Percentiles rank a stretch among this genome's conserved stretches.
These are phyloP conservation scores for Patella pellucida DNA, from an alignment of 2,888 invertebrate genomes.

Conservation along the genomic window DNA sequence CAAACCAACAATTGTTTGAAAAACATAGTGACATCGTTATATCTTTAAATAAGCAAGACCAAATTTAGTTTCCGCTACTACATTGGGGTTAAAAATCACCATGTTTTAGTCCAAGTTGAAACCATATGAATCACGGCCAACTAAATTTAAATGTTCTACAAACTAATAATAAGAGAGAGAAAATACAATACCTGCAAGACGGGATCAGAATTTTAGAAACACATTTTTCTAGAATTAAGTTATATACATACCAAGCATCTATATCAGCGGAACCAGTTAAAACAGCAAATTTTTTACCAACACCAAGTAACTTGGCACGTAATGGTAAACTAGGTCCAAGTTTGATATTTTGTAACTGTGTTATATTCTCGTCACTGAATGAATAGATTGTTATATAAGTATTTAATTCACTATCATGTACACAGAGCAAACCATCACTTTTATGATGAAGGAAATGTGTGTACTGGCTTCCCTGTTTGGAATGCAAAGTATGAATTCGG, in stretches of 20 bases:
- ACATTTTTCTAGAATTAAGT: slow-evolving; percentile 25
- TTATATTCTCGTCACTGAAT: slow-evolving; percentile 12
- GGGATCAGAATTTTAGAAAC: slow-evolving; percentile 27
- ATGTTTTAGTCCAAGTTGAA: too few species aligned
- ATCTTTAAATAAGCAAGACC: too few species aligned
- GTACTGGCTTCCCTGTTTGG: slow-evolving; percentile 8
- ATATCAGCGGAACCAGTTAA: slow-evolving; percentile 23
- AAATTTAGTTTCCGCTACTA: too few species aligned
- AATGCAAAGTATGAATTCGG: slow-evolving; percentile 14
- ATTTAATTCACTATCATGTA: slow-evolving; percentile 20
- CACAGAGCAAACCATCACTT: slow-evolving; percentile 15
- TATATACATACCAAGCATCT: slow-evolving; percentile 28
- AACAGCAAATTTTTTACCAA: slow-evolving; percentile 34
- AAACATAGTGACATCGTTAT: too few species aligned
- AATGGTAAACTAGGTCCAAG: slow-evolving; percentile 10
- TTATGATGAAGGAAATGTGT: slow-evolving; percentile 19
- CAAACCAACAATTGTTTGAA: not conserved
- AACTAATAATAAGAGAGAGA: not conserved
- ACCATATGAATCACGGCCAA: too few species aligned
- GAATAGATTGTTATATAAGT: slow-evolving; percentile 10
- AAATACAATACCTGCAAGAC: slow-evolving; percentile 28
- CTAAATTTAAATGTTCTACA: too few species aligned
- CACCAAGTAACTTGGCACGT: slow-evolving; percentile 27
- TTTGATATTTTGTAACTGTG: not conserved
- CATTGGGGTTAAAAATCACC: too few species aligned